Evolutionary conservation across 2,888 invertebrate species (phyloP), one percentile per base, ranked within the genome.

Genomic region (Oligia latruncula): DNA sequence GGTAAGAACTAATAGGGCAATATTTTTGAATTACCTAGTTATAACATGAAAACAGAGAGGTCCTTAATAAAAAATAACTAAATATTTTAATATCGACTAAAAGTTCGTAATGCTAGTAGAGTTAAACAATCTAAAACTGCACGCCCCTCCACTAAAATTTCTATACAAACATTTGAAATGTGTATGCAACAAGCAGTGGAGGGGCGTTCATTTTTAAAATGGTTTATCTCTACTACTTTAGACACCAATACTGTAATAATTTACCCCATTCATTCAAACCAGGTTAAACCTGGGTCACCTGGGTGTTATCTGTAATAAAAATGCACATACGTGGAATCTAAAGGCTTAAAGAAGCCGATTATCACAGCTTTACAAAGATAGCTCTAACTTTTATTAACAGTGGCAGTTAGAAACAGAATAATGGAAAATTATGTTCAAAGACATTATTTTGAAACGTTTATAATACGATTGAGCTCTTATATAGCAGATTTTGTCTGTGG

Each of bases 401-500:
- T 49, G 68, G 62, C 73, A 78, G 79, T 68, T 77, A 75, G 77
- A 72, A 84, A 79, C 73, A 71, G 60, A 83, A 75, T 58, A 73
- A 78, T 75, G 66, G 58, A 73, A 78, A 80, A 78, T 68, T 75
- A 84, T 80, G 72, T 77, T 81, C 35, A 68, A 58, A 58, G n/a
- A 78, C 62, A 49, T 78, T 73, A 74, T 68, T 66, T 78, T 81
- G 49, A 80, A 74, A 78, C 70, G 29, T 74, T 77, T 67, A 71
- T 62, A 60, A 75, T 74, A 85, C 5, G 23, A 77, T 68, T 71
- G 79, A 81, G 74, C 70, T 81, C 71, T 92, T 93, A 97, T 79
- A 97, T 92, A 85, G 93, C 92, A 23, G 96, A 94, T 87, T 93
- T 95, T 15, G 96, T 96, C 87, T 96, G 98, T 43, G 99, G 99